These are phyloP conservation scores for Tetragnatha montana DNA, from an alignment of 2,888 invertebrate species.

Conservation along the genomic window DNA sequence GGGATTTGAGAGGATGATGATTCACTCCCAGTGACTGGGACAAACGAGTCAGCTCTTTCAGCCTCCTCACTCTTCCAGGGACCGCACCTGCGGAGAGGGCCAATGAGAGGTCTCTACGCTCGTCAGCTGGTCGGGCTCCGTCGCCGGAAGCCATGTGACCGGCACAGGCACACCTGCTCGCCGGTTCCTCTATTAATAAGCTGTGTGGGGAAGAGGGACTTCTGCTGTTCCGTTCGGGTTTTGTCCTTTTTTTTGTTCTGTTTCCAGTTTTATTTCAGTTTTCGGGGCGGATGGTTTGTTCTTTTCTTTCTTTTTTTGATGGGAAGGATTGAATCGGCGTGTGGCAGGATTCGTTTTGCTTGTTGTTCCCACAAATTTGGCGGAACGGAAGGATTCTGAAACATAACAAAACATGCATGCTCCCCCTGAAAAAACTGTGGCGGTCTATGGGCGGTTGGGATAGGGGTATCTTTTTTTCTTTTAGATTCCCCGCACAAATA, in stretches of 20 bases:
- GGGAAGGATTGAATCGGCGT: slow-evolving; percentile 8
- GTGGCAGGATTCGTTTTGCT: too few relatives aligned
- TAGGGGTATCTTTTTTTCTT: too few relatives aligned
- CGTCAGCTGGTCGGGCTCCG: slow-evolving; percentile 27
- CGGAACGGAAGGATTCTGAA: too few relatives aligned
- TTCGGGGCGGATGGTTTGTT: background rate
- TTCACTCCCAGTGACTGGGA: too few relatives aligned
- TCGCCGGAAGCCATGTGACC: slow-evolving; percentile 64
- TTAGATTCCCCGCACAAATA: too few relatives aligned
- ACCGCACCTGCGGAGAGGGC: slow-evolving; percentile 52
- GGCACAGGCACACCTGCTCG: slow-evolving; percentile 57
- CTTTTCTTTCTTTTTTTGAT: slow-evolving; percentile 5
- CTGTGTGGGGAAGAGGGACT: slow-evolving; percentile 1
- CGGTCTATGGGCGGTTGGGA: too few relatives aligned
- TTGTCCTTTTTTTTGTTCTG: background rate
- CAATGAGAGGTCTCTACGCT: slow-evolving; percentile 18
- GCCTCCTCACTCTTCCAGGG: too few relatives aligned
- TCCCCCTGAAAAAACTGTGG: too few relatives aligned
- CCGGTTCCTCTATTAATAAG: slow-evolving; percentile 29
- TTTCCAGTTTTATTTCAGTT: background rate
- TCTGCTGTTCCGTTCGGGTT: slow-evolving; percentile 23
- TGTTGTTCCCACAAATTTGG: too few relatives aligned
- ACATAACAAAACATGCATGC: too few relatives aligned
- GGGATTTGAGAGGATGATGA: too few relatives aligned
- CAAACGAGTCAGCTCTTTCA: too few relatives aligned